These are phyloP conservation scores for Actinemys pallida DNA, from an alignment of 2,113 vertebrate genomes.

Conservation along the genomic window DNA sequence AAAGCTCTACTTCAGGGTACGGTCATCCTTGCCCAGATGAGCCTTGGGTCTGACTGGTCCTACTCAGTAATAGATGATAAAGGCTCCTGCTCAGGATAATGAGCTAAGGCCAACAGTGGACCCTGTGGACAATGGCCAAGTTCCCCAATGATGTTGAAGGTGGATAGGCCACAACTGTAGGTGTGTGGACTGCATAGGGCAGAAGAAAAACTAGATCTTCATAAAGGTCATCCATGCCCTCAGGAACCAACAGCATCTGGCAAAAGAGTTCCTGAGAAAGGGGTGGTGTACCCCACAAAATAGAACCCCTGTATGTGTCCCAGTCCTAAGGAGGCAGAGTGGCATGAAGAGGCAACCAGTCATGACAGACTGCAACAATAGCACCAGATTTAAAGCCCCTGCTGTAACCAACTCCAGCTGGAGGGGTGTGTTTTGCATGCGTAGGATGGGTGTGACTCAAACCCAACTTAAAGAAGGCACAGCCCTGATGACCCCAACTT, in stretches of 20 bases:
- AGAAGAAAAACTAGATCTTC: not conserved
- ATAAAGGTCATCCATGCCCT: not conserved
- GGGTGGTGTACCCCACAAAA: not conserved
- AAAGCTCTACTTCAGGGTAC: not conserved
- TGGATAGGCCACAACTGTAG: not conserved
- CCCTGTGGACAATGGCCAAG: not conserved
- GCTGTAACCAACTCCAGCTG: not conserved
- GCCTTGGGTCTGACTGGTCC: not conserved
- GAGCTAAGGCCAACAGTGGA: not conserved
- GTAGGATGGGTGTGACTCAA: not conserved
- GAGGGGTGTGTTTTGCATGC: not conserved
- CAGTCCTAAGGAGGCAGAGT: not conserved
- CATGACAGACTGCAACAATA: not conserved
- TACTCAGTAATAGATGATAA: not conserved
- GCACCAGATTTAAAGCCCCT: not conserved
- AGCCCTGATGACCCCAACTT: not conserved
- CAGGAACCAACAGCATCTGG: not conserved
- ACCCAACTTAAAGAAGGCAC: not conserved
- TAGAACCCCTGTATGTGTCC: not conserved
- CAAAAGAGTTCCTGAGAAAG: not conserved
- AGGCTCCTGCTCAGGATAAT: not conserved
- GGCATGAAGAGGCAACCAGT: not conserved
- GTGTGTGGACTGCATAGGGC: not conserved
- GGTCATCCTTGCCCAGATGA: not conserved
- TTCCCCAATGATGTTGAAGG: not conserved